Conservation (phyloP, 2,888 invertebrate species). For the Strigamia crassipes region DNA sequence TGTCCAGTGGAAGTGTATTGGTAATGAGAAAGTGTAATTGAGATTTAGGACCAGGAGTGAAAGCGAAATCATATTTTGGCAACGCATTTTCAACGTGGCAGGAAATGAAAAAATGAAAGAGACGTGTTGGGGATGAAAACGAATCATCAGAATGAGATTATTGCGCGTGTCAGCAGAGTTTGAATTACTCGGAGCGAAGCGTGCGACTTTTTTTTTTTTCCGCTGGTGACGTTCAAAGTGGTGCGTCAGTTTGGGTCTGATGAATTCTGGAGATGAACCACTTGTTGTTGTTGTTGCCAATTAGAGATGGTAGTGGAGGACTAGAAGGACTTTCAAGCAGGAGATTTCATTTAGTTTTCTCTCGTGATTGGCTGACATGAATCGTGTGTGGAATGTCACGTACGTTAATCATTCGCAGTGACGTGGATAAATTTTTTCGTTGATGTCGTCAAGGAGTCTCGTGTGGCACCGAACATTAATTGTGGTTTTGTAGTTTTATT, state of each 20-base stretch:
- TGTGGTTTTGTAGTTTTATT: too few species aligned
- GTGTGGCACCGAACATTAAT: not conserved
- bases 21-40: not conserved
- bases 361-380: not conserved
- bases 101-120: too few species aligned
- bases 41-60: not conserved
- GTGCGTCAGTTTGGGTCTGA: not conserved
- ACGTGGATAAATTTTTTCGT: not conserved
- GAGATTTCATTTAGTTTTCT: conserved; percentile 20
- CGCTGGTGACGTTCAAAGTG: not conserved
- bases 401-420: not conserved
- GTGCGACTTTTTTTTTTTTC: not conserved
- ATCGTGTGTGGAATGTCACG: conserved; percentile 6
- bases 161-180: conserved; percentile 15
- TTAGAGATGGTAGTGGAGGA: not conserved
- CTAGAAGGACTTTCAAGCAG: not conserved
- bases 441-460: not conserved
- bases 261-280: conserved; percentile 26
- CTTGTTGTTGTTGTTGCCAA: conserved; percentile 30
- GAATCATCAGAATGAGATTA: not conserved
- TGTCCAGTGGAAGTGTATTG: not conserved
- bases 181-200: not conserved
- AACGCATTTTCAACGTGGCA: not conserved
- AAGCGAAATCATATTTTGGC: not conserved
- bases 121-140: not conserved